A percentile compares a stretch with the other conserved stretches of the same genome.
These are phyloP conservation scores for Phenganax stokvisi DNA, from an alignment of 92 coral and sea anemone species.

Conservation along the genomic window DNA sequence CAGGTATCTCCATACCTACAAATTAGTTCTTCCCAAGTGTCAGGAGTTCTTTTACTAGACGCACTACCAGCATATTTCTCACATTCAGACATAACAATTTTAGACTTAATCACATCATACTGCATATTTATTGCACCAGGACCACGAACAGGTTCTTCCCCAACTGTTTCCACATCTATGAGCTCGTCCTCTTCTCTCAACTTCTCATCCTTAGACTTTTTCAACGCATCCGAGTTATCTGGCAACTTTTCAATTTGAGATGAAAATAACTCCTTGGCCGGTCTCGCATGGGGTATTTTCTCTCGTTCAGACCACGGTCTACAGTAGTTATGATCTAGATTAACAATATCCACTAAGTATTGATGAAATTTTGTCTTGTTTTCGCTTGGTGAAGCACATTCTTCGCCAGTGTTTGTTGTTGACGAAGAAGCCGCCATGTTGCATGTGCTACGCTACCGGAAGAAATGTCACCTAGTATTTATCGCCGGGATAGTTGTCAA, in stretches of 20 bases:
- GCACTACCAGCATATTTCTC: constrained; percentile 89
- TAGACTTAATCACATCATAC: constrained; percentile 85
- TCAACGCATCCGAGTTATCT: constrained; percentile 24
- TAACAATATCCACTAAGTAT: constrained; percentile 74
- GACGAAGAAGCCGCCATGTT: constrained; percentile 33
- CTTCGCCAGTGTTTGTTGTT: constrained; percentile 10
- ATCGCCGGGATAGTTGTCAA: not conserved
- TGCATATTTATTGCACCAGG: constrained; percentile 57
- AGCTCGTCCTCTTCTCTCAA: constrained; percentile 38
- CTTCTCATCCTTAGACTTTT: not conserved
- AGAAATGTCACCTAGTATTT: not conserved
- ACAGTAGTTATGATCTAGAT: constrained; percentile 83
- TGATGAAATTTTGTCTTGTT: constrained; percentile 42
- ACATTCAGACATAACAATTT: constrained; percentile 89
- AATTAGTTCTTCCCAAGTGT: constrained; percentile 98
- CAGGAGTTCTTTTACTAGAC: constrained; percentile 91
- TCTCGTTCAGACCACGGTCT: constrained; percentile 99
- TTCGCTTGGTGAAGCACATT: constrained; percentile 19
- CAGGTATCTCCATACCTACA: constrained; percentile 59
- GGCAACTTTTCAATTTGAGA: constrained; percentile 46
- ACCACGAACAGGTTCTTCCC: constrained; percentile 41
- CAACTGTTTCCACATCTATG: constrained; percentile 64
- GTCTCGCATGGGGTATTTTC: constrained; percentile 84
- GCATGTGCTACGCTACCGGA: constrained; percentile 18
- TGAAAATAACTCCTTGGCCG: constrained; percentile 75